Evolutionary conservation across 2,113 vertebrate species (phyloP).

Genomic region (Serinus canaria): DNA sequence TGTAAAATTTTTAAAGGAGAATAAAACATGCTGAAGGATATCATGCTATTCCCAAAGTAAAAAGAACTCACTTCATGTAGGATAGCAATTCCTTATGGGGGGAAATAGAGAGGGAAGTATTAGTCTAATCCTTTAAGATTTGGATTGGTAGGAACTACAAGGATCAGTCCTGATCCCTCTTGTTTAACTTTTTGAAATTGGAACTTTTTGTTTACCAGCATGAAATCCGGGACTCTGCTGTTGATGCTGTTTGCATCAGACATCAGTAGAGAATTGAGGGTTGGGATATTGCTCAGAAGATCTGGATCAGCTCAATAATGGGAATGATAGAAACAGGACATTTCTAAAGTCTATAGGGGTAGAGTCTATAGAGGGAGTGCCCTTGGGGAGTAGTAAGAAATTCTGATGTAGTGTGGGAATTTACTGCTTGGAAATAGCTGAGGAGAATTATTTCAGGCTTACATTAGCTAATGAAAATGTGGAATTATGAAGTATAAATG

Average conservation of each 20-base stretch:
- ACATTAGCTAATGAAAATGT: not conserved
- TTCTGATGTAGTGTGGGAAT: not conserved
- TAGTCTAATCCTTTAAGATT: not conserved
- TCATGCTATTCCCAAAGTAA: not conserved
- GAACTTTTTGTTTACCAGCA: not conserved
- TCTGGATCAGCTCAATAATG: not conserved
- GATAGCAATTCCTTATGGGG: not conserved
- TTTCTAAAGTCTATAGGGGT: not conserved
- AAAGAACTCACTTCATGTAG: not conserved
- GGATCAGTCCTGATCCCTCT: not conserved
- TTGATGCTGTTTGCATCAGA: not conserved
- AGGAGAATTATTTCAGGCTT: not conserved
- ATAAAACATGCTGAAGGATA: not conserved
- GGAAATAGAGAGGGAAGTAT: not conserved
- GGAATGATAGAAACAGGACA: not conserved
- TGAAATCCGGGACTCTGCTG: not conserved
- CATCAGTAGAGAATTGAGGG: not conserved
- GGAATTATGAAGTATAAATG: not conserved
- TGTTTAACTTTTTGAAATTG: not conserved
- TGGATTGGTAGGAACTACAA: not conserved
- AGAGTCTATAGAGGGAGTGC: not conserved
- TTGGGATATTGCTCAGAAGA: not conserved
- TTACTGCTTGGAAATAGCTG: not conserved
- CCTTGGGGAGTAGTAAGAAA: not conserved
- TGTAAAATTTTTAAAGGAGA: not conserved